Conservation (phyloP, 2,113 vertebrate species). For the Ophthalmolycus amberensis region DNA sequence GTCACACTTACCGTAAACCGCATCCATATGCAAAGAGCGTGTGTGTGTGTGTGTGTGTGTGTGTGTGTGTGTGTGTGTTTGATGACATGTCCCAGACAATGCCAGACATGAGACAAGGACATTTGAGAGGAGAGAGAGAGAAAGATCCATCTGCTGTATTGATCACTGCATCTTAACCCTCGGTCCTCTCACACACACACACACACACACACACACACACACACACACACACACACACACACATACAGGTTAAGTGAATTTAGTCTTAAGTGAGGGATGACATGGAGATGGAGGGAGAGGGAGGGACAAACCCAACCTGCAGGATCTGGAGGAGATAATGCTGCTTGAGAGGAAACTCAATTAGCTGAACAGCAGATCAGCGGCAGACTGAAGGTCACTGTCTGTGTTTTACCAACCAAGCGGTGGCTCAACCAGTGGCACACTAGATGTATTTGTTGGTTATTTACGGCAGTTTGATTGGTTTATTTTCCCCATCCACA, state of each 20-base stretch:
- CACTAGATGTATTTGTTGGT: no score
- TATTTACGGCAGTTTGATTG: no score
- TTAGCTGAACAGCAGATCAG: constrained; percentile 35
- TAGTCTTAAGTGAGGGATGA: constrained; percentile 14
- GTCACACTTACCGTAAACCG: constrained; percentile 59
- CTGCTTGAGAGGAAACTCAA: constrained; percentile 45
- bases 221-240: neutral
- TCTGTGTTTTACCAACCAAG: neutral
- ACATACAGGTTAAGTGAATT: neutral
- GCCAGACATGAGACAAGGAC: constrained; percentile 63
- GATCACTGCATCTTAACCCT: constrained; percentile 45
- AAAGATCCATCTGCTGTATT: constrained; percentile 62
- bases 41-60: constrained; percentile 7
- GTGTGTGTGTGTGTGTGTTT: neutral
- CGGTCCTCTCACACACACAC: neutral
- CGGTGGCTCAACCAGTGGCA: no score
- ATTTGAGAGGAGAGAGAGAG: constrained; percentile 29
- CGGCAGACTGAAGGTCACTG: neutral
- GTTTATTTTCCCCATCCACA: no score
- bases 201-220: constrained; percentile 11
- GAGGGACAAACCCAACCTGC: constrained; percentile 23
- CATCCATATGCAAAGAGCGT: neutral
- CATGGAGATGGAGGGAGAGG: neutral
- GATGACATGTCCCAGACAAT: constrained; percentile 54
- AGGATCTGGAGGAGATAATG: constrained; percentile 57